Conservation (phyloP, 2,888 invertebrate genomes). For the Eudemis profundana region DNA sequence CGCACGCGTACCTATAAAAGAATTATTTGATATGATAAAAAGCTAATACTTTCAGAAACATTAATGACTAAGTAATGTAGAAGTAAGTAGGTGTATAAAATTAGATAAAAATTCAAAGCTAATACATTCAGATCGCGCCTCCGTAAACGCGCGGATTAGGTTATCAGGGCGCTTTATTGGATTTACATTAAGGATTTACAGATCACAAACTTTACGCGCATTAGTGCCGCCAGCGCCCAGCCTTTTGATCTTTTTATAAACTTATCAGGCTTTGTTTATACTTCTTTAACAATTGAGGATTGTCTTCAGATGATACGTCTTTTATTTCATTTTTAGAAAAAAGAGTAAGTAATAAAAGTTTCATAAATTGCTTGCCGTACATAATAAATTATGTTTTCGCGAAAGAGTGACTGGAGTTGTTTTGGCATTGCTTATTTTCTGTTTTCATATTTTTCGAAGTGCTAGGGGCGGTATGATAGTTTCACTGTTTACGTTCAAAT, state of each 20-base stretch:
- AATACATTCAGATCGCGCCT: constrained; percentile 12
- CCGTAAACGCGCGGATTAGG: constrained; percentile 33
- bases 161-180: constrained; percentile 32
- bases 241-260: constrained; percentile 16
- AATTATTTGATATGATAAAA: background rate
- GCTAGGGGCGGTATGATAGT: too few relatives aligned
- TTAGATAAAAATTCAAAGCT: constrained; percentile 8
- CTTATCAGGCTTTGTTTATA: background rate
- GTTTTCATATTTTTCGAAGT: too few relatives aligned
- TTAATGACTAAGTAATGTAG: background rate
- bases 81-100: background rate
- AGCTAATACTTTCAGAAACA: background rate
- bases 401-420: too few relatives aligned
- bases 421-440: too few relatives aligned
- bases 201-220: constrained; percentile 36
- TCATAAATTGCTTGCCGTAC: too few relatives aligned
- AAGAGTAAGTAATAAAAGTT: too few relatives aligned
- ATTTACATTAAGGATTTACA: constrained; percentile 41
- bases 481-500: too few relatives aligned
- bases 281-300: background rate
- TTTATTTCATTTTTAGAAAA: too few relatives aligned
- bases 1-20: background rate
- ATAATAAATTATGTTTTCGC: too few relatives aligned
- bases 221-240: constrained; percentile 7
- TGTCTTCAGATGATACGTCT: background rate